A percentile compares a stretch with the other conserved stretches of the same genome.
Conservation (phyloP, 2,888 invertebrate genomes). For the Apamea epomidion region DNA sequence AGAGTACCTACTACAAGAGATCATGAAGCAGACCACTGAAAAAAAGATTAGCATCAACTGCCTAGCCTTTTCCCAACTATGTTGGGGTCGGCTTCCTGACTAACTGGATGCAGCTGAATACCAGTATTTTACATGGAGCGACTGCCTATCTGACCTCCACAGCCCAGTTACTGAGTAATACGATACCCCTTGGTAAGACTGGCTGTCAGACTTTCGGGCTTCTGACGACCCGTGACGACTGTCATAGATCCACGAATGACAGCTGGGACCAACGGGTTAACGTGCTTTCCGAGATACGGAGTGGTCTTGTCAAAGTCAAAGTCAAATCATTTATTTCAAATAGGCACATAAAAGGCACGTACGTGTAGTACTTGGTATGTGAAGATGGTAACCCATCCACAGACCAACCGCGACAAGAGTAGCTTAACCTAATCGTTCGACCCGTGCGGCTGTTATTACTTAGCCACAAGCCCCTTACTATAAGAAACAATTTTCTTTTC, state of each 20-base stretch:
- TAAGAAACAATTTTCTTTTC: constrained; percentile 1
- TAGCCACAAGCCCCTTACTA: background rate
- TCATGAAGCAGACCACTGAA: background rate
- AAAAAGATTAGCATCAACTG: background rate
- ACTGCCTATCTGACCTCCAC: background rate
- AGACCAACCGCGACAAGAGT: background rate
- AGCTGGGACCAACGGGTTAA: background rate
- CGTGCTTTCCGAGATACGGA: too few species aligned
- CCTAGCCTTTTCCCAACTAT: too few species aligned
- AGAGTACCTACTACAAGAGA: background rate
- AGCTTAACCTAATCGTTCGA: too few species aligned
- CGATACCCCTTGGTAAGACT: background rate
- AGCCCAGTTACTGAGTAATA: too few species aligned
- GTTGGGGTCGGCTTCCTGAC: too few species aligned
- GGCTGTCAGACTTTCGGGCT: background rate
- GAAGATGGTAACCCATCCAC: background rate
- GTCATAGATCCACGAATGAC: background rate
- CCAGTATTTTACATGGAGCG: background rate
- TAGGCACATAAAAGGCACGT: too few species aligned
- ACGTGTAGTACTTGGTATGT: background rate
- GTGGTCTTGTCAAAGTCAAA: too few species aligned
- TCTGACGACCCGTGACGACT: background rate
- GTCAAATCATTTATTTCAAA: too few species aligned
- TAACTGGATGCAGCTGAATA: background rate
- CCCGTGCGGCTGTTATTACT: background rate